A percentile compares a stretch with the other conserved stretches of the same genome.
These are phyloP conservation scores for Parnassius mnemosyne DNA, from an alignment of 2,888 invertebrate species.

Conservation along the genomic window DNA sequence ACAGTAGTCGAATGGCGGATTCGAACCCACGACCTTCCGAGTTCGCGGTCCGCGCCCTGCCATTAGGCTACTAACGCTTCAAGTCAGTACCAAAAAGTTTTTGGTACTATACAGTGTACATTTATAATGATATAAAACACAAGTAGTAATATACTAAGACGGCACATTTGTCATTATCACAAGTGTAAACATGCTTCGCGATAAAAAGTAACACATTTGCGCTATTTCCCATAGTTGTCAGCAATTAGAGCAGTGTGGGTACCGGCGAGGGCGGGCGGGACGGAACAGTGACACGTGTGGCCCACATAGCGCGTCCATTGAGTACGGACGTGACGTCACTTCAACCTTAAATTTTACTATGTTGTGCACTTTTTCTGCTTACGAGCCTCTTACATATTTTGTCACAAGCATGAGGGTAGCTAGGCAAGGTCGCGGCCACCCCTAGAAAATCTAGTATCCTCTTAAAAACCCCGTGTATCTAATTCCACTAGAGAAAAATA, in stretches of 20 bases:
- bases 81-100: too few species aligned
- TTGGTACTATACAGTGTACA: neutral
- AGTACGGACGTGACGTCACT: slow-evolving; percentile 68
- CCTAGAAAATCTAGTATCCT: too few species aligned
- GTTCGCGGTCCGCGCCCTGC: too few species aligned
- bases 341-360: slow-evolving; percentile 29
- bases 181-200: slow-evolving; percentile 58
- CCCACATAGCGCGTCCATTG: slow-evolving; percentile 71
- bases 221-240: slow-evolving; percentile 75
- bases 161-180: slow-evolving; percentile 58
- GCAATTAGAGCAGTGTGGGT: slow-evolving; percentile 67
- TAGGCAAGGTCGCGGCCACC: too few species aligned
- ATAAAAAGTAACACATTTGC: slow-evolving; percentile 68
- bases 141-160: slow-evolving; percentile 36
- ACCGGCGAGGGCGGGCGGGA: neutral
- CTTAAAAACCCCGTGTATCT: too few species aligned
- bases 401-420: too few species aligned
- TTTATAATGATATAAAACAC: slow-evolving; percentile 22
- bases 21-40: too few species aligned
- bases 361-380: too few species aligned
- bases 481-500: too few species aligned
- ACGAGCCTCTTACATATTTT: too few species aligned
- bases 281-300: slow-evolving; percentile 64
- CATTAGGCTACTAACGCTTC: too few species aligned
- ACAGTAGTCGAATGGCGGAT: too few species aligned